Evolutionary conservation across 2,113 vertebrate genomes (phyloP), one percentile per base, ranked within the genome.

Genomic region (Chaetorhynchus papuensis): DNA sequence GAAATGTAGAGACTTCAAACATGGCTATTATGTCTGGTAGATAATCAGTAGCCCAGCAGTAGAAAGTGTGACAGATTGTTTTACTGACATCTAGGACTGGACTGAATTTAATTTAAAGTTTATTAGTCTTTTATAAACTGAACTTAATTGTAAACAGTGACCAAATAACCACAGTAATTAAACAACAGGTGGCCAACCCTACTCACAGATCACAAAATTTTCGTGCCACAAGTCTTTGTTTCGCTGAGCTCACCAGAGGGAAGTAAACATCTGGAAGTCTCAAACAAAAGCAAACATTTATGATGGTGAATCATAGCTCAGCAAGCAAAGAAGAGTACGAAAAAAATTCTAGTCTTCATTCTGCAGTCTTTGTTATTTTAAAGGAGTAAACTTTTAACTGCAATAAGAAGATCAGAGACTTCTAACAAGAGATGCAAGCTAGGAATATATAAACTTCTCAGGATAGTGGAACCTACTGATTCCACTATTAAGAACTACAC

Each of bases 361-460:
- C 54, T 83, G 30, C 44, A 8, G 1, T 71, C 37, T 74, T 76
- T 90, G 61, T 89, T 94, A 68, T 94, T 94, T 89, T 90, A 87
- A 84, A 86, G 37, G 42, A 71, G 12, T 56, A 41, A 93, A 70
- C 13, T 93, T 93, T 33, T 79, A 78, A 59, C 59, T 83, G 45
- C 91, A 85, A 75, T 83, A 59, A 19, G 60, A 75, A 90, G 75
- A 95, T 86, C 76, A 89, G 86, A 93, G 94, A 60, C 37, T 83
- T 94, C 44, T 79, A 74, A 44, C 49, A 78, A 72, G 49, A 88
- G 13, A 57, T 66, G 33, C 15, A 65, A 70, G 42, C 53, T 53
- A 66, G 26, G 13, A 85, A 88, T 57, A 68, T 45, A 49, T 93
- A 94, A 97, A 90, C 84, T 85, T 50, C 72, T 94, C 12, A 2